phyloP scores from a whole-genome alignment of 2,113 vertebrate species.

The Odobenus rosmarus region DNA sequence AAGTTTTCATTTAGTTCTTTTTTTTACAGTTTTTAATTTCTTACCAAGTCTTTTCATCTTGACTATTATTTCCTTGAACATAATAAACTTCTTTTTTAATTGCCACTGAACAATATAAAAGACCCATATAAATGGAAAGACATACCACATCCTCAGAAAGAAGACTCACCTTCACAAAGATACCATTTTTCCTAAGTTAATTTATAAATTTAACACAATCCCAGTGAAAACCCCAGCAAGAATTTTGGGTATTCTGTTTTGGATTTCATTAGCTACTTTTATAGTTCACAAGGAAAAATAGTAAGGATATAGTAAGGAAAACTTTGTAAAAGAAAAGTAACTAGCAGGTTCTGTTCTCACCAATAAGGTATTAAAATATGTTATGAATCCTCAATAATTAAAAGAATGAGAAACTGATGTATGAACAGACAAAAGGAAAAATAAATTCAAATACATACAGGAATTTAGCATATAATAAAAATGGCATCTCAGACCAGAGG shows the following conservation, averaged over 20 bases:
- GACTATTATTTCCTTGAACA: background rate
- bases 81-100: background rate
- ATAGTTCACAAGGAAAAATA: background rate
- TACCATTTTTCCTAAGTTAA: background rate
- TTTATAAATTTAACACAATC: background rate
- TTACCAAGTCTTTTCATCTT: background rate
- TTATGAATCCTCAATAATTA: background rate
- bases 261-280: background rate
- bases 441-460: background rate
- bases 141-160: background rate
- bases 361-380: constrained; percentile 5
- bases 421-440: background rate
- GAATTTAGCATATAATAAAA: background rate
- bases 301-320: background rate
- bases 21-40: background rate
- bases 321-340: background rate
- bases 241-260: background rate
- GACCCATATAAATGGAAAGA: background rate
- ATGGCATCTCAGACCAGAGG: background rate
- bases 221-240: background rate
- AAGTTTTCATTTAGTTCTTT: background rate
- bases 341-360: background rate
- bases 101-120: background rate
- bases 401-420: background rate
- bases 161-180: background rate